Conservation (phyloP, 2,113 vertebrate genomes). For the Odocoileus virginianus region DNA sequence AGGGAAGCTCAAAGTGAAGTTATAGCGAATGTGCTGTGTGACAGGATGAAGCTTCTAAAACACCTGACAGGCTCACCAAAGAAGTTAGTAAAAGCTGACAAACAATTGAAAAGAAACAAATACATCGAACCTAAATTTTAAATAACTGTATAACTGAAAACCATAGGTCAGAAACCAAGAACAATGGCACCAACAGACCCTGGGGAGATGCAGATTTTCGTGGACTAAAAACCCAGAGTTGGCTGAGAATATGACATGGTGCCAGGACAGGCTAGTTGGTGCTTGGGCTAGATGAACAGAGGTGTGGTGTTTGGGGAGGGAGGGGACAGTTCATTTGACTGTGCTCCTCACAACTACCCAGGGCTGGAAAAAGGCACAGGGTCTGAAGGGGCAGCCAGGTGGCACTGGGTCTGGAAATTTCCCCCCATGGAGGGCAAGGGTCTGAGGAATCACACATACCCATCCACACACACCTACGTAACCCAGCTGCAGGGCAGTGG, state of each 20-base stretch:
- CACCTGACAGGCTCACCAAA: neutral
- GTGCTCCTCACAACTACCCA: neutral
- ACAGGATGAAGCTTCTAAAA: neutral
- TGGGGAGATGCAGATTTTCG: too few species aligned
- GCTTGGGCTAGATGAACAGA: neutral
- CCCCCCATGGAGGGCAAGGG: neutral
- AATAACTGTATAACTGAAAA: neutral
- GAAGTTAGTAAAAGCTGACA: neutral
- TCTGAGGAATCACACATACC: neutral
- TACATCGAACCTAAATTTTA: neutral
- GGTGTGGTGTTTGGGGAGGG: too few species aligned
- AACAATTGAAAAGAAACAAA: neutral
- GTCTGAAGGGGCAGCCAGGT: neutral
- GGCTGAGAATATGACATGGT: too few species aligned
- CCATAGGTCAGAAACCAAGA: neutral
- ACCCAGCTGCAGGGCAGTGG: neutral
- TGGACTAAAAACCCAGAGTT: neutral
- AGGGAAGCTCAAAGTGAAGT: neutral
- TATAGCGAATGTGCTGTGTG: fast-evolving
- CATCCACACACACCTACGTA: fast-evolving
- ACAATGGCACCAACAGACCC: neutral
- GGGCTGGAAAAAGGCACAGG: neutral
- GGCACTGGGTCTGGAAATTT: neutral
- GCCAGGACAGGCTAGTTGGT: neutral
- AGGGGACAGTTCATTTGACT: neutral